Evolutionary conservation across 2,113 vertebrate species (phyloP).

Genomic region (Sapajus apella): DNA sequence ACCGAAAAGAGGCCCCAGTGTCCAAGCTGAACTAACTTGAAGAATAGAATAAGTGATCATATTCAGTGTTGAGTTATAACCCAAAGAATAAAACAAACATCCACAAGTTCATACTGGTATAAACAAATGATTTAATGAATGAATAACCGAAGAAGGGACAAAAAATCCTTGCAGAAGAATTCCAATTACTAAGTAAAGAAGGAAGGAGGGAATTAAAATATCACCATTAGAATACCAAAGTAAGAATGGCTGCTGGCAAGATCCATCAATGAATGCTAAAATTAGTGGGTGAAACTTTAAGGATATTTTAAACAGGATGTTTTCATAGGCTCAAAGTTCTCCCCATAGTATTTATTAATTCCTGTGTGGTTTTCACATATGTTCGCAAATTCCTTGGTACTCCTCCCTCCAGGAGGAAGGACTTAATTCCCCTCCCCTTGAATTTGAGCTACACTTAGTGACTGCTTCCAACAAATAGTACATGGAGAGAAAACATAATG

Average conservation of each 20-base stretch:
- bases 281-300: not conserved
- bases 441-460: not conserved
- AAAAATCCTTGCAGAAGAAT: not conserved
- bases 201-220: not conserved
- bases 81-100: not conserved
- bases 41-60: not conserved
- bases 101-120: not conserved
- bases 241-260: not conserved
- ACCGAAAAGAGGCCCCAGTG: not conserved
- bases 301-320: not conserved
- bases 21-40: not conserved
- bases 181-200: constrained; percentile 5
- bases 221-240: not conserved
- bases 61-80: not conserved
- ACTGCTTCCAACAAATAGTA: not conserved
- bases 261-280: not conserved
- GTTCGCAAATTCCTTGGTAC: not conserved
- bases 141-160: not conserved
- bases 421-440: not conserved
- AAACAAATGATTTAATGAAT: not conserved
- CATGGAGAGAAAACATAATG: not conserved
- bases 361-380: not conserved
- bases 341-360: not conserved
- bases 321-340: not conserved
- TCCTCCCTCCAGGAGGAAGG: not conserved